phyloP scores from a whole-genome alignment of 2,888 invertebrate species.

The Tinea pellionella region DNA sequence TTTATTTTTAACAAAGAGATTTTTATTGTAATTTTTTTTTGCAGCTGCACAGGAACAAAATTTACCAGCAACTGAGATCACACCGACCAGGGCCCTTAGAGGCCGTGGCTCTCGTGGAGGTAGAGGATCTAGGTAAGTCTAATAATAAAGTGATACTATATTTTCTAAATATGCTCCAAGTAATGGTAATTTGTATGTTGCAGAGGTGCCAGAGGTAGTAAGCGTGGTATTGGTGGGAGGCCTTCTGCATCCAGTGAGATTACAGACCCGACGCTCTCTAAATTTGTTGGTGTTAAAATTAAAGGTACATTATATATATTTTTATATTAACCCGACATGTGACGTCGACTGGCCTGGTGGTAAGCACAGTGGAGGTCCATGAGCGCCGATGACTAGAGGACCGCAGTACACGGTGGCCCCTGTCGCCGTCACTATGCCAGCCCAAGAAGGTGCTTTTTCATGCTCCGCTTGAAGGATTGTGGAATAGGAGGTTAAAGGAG shows the following conservation, averaged over 20 bases:
- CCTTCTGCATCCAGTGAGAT: constrained; percentile 18
- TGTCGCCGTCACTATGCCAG: no score
- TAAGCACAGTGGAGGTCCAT: no score
- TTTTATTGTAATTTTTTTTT: not conserved
- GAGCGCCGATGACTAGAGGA: no score
- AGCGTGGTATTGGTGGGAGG: constrained; percentile 23
- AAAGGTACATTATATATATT: constrained; percentile 36
- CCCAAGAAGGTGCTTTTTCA: no score
- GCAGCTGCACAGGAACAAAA: not conserved
- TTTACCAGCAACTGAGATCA: not conserved
- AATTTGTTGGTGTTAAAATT: constrained; percentile 56
- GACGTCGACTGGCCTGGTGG: no score
- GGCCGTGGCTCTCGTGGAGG: not conserved
- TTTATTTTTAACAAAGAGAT: not conserved
- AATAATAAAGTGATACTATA: not conserved
- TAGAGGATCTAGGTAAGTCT: not conserved
- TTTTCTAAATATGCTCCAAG: not conserved
- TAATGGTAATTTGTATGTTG: constrained; percentile 15
- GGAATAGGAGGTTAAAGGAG: no score
- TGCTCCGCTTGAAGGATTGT: no score
- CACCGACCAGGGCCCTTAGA: not conserved
- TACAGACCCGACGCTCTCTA: constrained; percentile 46
- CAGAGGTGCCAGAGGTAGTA: constrained; percentile 60
- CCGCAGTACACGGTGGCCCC: no score
- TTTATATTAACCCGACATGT: no score